These are phyloP conservation scores for Lateolabrax maculatus DNA, from an alignment of 2,797 vertebrate genomes.

Conservation along the genomic window DNA sequence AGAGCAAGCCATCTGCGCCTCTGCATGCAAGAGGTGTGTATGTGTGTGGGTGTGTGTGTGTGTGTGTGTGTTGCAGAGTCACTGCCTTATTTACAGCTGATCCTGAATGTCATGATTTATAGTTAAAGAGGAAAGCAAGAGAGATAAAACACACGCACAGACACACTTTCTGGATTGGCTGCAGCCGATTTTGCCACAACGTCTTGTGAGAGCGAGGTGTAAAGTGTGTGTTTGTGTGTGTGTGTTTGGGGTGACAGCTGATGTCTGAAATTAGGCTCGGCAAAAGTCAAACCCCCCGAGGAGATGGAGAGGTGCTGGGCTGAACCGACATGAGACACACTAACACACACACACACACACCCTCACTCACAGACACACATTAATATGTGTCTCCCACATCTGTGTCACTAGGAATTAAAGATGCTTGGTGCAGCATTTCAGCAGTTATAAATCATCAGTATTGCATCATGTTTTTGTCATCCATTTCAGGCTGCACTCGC, in stretches of 20 bases:
- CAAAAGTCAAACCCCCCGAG: conserved; percentile 51
- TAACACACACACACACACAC: conserved; percentile 16
- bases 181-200: neutral
- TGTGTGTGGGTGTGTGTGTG: conserved; percentile 25
- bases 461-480: neutral
- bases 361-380: neutral
- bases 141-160: neutral
- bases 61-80: conserved; percentile 1
- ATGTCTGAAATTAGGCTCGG: conserved; percentile 67
- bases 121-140: conserved; percentile 2
- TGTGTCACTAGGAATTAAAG: conserved; percentile 14
- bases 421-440: neutral
- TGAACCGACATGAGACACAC: conserved; percentile 15
- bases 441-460: conserved; percentile 6
- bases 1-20: conserved; percentile 60
- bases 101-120: conserved; percentile 40
- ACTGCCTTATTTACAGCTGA: conserved; percentile 35
- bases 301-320: conserved; percentile 51
- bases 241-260: conserved; percentile 52
- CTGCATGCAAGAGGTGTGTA: conserved; percentile 29
- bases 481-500: neutral
- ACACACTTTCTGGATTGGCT: neutral
- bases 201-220: conserved; percentile 19
- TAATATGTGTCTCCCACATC: conserved; percentile 21
- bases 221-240: conserved; percentile 15